Conservation (phyloP, 2,888 invertebrate species). For the Spodoptera exigua region DNA sequence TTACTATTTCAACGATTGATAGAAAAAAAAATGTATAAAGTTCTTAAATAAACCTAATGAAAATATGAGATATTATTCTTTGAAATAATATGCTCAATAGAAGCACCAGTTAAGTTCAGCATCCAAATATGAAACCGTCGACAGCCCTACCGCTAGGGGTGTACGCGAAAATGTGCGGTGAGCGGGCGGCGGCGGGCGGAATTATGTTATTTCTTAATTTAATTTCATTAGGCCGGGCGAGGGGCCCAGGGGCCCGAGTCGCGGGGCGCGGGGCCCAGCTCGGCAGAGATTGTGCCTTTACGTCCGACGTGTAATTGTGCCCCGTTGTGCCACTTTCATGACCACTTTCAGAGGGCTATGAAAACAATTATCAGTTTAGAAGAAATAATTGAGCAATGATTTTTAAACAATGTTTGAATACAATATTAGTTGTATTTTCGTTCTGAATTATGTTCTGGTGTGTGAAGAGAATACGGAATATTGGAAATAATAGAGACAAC, state of each 20-base stretch:
- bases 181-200: constrained; percentile 63
- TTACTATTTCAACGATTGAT: no score
- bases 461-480: no score
- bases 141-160: constrained; percentile 53
- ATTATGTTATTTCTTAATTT: constrained; percentile 85
- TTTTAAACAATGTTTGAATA: constrained; percentile 10
- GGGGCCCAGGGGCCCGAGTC: constrained; percentile 44
- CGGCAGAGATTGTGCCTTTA: constrained; percentile 72
- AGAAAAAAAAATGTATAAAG: no score
- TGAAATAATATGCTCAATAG: not conserved
- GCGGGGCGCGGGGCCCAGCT: constrained; percentile 54
- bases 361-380: constrained; percentile 25
- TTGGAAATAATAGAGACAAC: no score
- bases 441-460: no score
- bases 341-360: constrained; percentile 28
- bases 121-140: not conserved
- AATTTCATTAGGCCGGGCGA: constrained; percentile 81
- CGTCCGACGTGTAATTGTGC: constrained; percentile 47
- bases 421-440: no score
- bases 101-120: no score
- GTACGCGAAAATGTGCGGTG: constrained; percentile 60
- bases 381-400: constrained; percentile 16
- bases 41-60: no score
- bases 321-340: constrained; percentile 29
- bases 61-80: no score